Base-by-base conservation (phyloP, 2,113 vertebrate species). In the Centropristis striata region DNA sequence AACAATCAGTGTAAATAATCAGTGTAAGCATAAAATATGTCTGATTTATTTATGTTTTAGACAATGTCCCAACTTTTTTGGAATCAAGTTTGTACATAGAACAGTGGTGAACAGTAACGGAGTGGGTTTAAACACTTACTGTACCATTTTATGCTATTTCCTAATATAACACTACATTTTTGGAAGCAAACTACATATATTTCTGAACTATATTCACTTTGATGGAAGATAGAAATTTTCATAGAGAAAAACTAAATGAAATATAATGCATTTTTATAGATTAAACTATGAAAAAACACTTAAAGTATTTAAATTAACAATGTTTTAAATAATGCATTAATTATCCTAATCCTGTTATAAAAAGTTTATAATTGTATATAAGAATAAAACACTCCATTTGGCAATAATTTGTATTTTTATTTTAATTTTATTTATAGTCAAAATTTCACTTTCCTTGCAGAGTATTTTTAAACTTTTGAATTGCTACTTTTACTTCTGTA, bases 61-160 rank as follows among this genome's bases (percentile, higher is more conserved):
- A 32, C 3, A 32, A 32, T 32, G 32, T 32, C 32, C 32, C 32
- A 32, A 32, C 32, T 32, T 32, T n/a, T 32, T 32, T 32, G 32
- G 32, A 3, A 32, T 32, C 32, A 32, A 32, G 6, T 6, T 32
- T 32, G 6, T 44, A 42, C 53, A 39, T 8, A 28, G n/a, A 27
- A 32, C 28, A 64, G 16, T 23, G n/a, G 25, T 32, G 49, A 4
- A 32, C 10, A 39, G 37, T 32, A 63, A 64, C 9, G 4, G 4
- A 12, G 1, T 8, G 70, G 10, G 37, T 87, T 64, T 46, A 36
- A 60, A 61, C 14, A 39, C 65, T 8, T 21, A 59, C 21, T 41
- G 7, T 37, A 20, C 11, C 9, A 42, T 44, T 25, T 57, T 0
- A 58, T 13, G 10, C 11, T 27, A 44, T 28, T 49, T 69, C 9